phyloP scores from a whole-genome alignment of 2,888 invertebrate genomes.

The Argyra leucocephala region DNA sequence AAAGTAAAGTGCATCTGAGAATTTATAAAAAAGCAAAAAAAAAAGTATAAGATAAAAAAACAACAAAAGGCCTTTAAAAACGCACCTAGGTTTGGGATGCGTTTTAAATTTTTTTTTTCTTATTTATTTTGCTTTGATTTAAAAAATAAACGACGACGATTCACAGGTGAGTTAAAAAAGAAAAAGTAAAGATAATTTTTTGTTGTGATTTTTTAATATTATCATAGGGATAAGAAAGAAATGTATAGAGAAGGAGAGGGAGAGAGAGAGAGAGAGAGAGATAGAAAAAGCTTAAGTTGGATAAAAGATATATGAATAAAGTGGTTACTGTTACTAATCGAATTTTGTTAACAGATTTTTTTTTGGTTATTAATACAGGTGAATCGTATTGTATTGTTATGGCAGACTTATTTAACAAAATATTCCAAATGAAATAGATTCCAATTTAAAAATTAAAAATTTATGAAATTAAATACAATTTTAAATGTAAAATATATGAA shows the following conservation, averaged over 20 bases:
- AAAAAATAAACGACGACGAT: neutral
- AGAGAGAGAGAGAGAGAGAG: neutral
- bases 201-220: neutral
- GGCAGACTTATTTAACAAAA: too few species aligned
- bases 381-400: neutral
- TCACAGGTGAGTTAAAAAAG: neutral
- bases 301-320: neutral
- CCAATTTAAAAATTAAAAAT: too few species aligned
- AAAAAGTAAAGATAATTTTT: neutral
- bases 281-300: neutral
- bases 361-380: too few species aligned
- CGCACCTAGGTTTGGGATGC: neutral
- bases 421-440: too few species aligned
- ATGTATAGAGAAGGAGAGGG: neutral
- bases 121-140: neutral
- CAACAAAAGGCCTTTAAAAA: too few species aligned
- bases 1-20: neutral
- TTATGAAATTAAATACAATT: too few species aligned
- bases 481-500: too few species aligned
- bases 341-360: constrained; percentile 1
- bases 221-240: neutral
- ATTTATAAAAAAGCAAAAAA: neutral
- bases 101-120: neutral
- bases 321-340: constrained; percentile 3
- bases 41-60: neutral